phyloP scores from a whole-genome alignment of 2,113 vertebrate genomes.

The human (Homo sapiens) region GRCh38 chr2:149139001-149139500 shows the following conservation, averaged over 20 bases:
- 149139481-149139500: slow-evolving; percentile 62
- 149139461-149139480: slow-evolving; percentile 68
- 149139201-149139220: slow-evolving; percentile 68
- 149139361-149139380: slow-evolving; percentile 53
- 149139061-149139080: not conserved
- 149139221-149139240: slow-evolving; percentile 64
- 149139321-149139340: slow-evolving; percentile 74
- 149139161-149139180: not conserved
- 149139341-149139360: slow-evolving; percentile 65
- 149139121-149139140: not conserved
- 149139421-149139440: slow-evolving; percentile 76
- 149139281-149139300: slow-evolving; percentile 83
- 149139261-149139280: slow-evolving; percentile 80
- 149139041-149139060: not conserved
- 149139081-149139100: not conserved
- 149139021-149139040: not conserved
- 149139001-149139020: not conserved
- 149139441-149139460: slow-evolving; percentile 80
- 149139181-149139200: not conserved
- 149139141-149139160: not conserved
- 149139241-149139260: slow-evolving; percentile 69
- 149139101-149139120: not conserved
- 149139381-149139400: slow-evolving; percentile 69
- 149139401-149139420: slow-evolving; percentile 71
- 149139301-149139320: slow-evolving; percentile 80